Conservation (phyloP, 2,888 invertebrate genomes). For the Rhamnusium bicolor region DNA sequence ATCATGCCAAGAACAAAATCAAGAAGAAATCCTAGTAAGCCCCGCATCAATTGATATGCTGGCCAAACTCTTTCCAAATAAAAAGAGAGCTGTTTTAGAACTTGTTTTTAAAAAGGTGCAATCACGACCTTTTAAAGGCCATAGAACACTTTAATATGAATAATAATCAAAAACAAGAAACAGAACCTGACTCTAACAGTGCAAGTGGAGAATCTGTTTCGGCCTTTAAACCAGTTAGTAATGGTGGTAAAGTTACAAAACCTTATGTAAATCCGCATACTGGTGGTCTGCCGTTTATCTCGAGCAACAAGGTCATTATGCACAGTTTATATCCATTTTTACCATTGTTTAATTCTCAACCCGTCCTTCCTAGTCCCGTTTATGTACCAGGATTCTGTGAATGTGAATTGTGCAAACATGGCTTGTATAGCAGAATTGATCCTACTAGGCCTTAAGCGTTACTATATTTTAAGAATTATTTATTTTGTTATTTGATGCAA, state of each 20-base stretch:
- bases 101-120: conserved; percentile 87
- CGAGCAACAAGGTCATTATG: conserved; percentile 68
- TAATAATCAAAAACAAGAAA: conserved; percentile 30
- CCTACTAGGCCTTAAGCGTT: conserved; percentile 48
- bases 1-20: conserved; percentile 43
- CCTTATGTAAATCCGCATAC: conserved; percentile 58
- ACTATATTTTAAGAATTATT: neutral
- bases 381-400: conserved; percentile 70
- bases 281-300: conserved; percentile 64
- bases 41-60: conserved; percentile 88
- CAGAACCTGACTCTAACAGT: conserved; percentile 41
- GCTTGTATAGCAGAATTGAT: conserved; percentile 62
- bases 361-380: conserved; percentile 69
- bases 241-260: conserved; percentile 50
- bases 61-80: conserved; percentile 90
- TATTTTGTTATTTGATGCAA: neutral
- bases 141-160: conserved; percentile 85
- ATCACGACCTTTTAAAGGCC: conserved; percentile 91
- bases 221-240: conserved; percentile 68
- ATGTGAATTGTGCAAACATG: conserved; percentile 70
- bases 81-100: conserved; percentile 89
- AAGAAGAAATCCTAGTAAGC: conserved; percentile 73
- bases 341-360: conserved; percentile 64
- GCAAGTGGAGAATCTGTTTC: conserved; percentile 60
- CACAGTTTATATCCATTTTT: conserved; percentile 70